A percentile compares a stretch with the other conserved stretches of the same genome.
These are phyloP conservation scores for Spilogale gracilis DNA, from an alignment of 2,113 vertebrate species.

Conservation along the genomic window DNA sequence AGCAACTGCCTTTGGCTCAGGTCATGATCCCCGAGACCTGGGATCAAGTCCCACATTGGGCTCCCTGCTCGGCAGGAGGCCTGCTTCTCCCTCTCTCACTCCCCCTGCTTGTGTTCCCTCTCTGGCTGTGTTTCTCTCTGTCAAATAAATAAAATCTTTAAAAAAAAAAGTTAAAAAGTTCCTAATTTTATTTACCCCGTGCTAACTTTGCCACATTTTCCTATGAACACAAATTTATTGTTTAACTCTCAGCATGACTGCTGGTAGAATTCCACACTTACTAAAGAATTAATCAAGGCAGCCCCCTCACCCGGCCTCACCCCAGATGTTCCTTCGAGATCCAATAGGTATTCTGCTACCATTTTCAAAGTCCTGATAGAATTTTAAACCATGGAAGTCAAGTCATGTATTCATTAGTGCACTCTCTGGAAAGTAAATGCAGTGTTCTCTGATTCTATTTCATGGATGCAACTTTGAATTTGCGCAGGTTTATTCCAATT, in stretches of 20 bases:
- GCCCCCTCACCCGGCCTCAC: fast-evolving
- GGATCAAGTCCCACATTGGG: no score
- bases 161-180: neutral
- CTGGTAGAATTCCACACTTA: neutral
- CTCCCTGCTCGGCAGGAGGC: no score
- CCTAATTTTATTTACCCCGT: neutral
- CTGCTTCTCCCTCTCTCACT: no score
- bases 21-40: no score
- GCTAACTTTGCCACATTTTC: neutral
- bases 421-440: slow-evolving; percentile 14
- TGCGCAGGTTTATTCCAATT: slow-evolving; percentile 13
- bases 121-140: no score
- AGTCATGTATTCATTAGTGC: neutral
- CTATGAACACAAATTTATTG: neutral
- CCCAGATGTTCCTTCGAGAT: neutral
- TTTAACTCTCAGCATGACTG: slow-evolving; percentile 23
- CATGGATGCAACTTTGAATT: slow-evolving; percentile 11
- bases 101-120: no score
- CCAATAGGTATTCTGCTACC: neutral
- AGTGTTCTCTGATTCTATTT: slow-evolving; percentile 47
- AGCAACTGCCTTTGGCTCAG: no score
- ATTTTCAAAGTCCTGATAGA: slow-evolving; percentile 12
- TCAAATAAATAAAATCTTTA: no score
- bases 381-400: neutral
- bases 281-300: neutral